These are phyloP conservation scores for Theocolax elegans DNA, from an alignment of 1,140 invertebrate genomes.

Conservation along the genomic window DNA sequence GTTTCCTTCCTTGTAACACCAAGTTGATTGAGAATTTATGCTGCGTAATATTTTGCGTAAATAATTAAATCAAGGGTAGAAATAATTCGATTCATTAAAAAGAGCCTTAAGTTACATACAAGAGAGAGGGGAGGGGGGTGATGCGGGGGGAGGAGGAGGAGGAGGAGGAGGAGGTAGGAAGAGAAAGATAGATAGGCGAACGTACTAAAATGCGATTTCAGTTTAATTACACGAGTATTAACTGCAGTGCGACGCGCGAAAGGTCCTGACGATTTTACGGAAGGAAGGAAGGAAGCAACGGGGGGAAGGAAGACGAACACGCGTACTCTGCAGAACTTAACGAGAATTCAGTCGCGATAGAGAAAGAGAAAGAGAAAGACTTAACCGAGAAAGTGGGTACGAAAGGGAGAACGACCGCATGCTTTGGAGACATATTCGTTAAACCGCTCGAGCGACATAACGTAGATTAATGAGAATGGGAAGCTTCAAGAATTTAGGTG, in stretches of 20 bases:
- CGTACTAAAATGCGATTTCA: constrained; percentile 11
- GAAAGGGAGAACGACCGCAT: background rate
- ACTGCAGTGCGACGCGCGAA: constrained; percentile 1
- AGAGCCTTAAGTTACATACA: background rate
- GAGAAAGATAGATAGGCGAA: no score
- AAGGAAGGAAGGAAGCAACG: constrained; percentile 5
- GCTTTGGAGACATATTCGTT: constrained; percentile 33
- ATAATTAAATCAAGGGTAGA: no score
- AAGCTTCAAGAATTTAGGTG: constrained; percentile 19
- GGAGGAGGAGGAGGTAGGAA: no score
- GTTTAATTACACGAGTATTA: constrained; percentile 28
- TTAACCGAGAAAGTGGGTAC: background rate
- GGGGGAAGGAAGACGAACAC: constrained; percentile 21
- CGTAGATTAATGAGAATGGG: constrained; percentile 37
- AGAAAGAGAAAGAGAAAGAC: background rate
- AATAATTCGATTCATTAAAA: no score
- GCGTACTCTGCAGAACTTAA: constrained; percentile 16
- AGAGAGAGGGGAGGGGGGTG: no score
- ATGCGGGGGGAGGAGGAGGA: no score
- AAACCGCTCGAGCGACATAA: constrained; percentile 31
- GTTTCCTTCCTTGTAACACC: no score
- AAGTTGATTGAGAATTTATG: no score
- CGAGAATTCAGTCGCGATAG: constrained; percentile 29
- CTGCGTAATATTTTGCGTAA: no score
- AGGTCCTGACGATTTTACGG: constrained; percentile 25